Conservation (phyloP, 2,113 vertebrate species). For the Saccopteryx bilineata region DNA sequence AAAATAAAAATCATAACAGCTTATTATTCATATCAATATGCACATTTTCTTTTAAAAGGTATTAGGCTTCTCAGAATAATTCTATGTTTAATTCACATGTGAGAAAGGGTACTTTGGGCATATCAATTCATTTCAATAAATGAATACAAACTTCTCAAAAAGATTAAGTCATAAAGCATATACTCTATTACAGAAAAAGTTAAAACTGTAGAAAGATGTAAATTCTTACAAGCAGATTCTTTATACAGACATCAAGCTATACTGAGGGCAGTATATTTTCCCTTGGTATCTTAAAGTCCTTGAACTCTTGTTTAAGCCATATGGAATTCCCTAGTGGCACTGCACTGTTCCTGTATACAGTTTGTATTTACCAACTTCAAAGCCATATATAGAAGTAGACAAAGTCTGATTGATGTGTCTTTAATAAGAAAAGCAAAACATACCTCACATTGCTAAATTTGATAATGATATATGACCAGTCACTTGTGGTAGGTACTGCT, state of each 20-base stretch:
- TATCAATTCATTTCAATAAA: conserved; percentile 51
- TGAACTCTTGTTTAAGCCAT: conserved; percentile 18
- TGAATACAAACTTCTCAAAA: conserved; percentile 55
- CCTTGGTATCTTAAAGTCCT: background rate
- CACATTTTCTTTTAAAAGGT: conserved; percentile 43
- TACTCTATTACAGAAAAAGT: conserved; percentile 40
- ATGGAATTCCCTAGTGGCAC: background rate
- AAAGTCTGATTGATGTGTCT: conserved; percentile 8
- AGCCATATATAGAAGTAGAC: background rate
- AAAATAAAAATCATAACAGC: too few relatives aligned
- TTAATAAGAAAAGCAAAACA: conserved; percentile 21
- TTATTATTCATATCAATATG: conserved; percentile 10
- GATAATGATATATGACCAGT: conserved; percentile 23
- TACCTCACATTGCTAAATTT: background rate
- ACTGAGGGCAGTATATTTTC: conserved; percentile 7
- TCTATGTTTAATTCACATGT: background rate
- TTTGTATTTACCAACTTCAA: conserved; percentile 38
- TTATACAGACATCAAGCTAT: background rate
- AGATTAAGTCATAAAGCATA: background rate
- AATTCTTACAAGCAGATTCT: conserved; percentile 13
- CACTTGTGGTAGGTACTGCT: background rate
- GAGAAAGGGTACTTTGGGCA: background rate
- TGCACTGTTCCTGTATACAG: background rate
- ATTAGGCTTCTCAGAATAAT: conserved; percentile 45
- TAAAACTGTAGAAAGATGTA: conserved; percentile 36